Percentiles rank a stretch among this genome's conserved stretches.
These are phyloP conservation scores for Xenopus borealis DNA, from an alignment of 2,113 vertebrate species.

Conservation along the genomic window DNA sequence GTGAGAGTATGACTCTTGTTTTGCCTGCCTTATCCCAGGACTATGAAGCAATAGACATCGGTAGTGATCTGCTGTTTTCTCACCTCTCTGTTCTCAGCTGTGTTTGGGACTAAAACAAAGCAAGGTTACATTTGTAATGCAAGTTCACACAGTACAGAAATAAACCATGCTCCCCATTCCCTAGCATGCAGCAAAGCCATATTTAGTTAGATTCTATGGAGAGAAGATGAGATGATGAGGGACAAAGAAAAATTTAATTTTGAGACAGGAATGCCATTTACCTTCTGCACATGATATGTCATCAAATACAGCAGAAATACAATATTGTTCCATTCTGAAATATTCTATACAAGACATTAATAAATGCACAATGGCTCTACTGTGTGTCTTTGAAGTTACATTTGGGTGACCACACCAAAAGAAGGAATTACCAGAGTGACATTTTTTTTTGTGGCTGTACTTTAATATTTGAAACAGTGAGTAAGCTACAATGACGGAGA, in stretches of 20 bases:
- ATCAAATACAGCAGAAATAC: neutral
- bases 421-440: too few species aligned
- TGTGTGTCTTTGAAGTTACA: too few species aligned
- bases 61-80: constrained; percentile 13
- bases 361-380: too few species aligned
- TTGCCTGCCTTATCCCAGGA: constrained; percentile 29
- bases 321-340: too few species aligned
- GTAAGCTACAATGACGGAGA: too few species aligned
- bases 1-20: constrained; percentile 27
- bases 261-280: constrained; percentile 23
- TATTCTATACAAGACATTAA: too few species aligned
- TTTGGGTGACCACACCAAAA: too few species aligned
- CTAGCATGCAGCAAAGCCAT: neutral
- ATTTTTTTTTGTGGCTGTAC: too few species aligned
- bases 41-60: constrained; percentile 7
- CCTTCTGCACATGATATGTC: neutral
- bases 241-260: constrained; percentile 24
- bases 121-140: constrained; percentile 37
- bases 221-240: neutral
- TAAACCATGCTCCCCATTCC: constrained; percentile 7
- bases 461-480: too few species aligned
- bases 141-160: constrained; percentile 33
- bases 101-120: constrained; percentile 36
- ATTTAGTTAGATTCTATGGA: neutral
- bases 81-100: constrained; percentile 20